Conservation (phyloP, 2,113 vertebrate species). For the Aldabrachelys gigantea region DNA sequence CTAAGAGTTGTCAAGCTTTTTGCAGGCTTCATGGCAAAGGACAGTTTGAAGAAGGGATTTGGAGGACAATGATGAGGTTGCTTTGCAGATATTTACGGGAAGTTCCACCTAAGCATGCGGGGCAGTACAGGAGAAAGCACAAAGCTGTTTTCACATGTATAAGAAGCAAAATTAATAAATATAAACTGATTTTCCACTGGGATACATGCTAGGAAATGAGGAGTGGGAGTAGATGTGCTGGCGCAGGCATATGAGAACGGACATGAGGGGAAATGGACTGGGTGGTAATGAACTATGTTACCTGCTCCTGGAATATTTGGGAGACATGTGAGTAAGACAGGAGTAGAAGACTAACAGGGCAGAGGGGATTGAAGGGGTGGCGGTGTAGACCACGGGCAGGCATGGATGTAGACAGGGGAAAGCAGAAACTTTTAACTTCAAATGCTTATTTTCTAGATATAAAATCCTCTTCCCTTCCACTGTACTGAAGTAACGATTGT, state of each 20-base stretch:
- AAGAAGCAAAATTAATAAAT: neutral
- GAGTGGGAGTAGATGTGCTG: neutral
- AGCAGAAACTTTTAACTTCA: neutral
- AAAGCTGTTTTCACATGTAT: neutral
- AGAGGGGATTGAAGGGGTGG: neutral
- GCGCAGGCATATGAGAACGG: neutral
- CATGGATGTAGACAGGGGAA: neutral
- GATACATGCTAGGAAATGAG: neutral
- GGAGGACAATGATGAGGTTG: neutral
- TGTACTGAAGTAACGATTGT: neutral
- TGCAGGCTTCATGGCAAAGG: neutral
- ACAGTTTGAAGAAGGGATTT: neutral
- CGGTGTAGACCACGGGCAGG: neutral
- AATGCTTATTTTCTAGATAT: neutral
- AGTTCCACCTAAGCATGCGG: neutral
- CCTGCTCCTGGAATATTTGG: neutral
- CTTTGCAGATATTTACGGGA: neutral
- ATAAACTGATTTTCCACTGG: neutral
- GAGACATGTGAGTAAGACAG: too few species aligned
- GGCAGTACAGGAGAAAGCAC: neutral
- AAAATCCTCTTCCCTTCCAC: neutral
- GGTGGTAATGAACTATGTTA: neutral
- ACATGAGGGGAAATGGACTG: neutral
- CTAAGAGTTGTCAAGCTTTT: neutral
- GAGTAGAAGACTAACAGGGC: too few species aligned